Conservation (phyloP, 1,140 invertebrate genomes). For the Marisa cornuarietis region DNA sequence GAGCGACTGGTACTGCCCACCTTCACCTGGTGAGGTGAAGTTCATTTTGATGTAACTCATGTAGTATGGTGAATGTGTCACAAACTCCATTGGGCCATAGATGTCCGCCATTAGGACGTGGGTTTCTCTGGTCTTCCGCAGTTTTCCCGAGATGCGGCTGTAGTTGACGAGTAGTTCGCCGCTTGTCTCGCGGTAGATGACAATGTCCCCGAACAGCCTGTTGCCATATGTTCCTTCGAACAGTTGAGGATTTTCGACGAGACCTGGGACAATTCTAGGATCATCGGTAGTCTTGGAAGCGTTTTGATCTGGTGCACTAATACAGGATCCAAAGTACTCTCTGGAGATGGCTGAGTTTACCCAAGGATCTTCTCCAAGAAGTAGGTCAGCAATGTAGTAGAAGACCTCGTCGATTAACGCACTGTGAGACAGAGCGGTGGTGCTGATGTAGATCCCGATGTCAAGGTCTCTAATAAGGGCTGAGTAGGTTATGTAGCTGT, state of each 20-base stretch:
- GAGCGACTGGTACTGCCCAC: neutral
- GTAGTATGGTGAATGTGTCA: neutral
- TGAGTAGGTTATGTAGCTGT: too few relatives aligned
- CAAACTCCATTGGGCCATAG: neutral
- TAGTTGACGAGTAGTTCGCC: neutral
- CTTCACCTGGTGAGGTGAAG: neutral
- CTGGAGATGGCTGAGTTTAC: slow-evolving; percentile 27
- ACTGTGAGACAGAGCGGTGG: too few relatives aligned
- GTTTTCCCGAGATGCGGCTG: neutral
- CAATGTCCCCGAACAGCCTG: slow-evolving; percentile 7
- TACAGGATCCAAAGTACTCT: slow-evolving; percentile 28
- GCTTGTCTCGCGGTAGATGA: neutral
- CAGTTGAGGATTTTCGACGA: neutral
- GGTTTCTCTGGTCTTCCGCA: neutral
- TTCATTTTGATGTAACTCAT: neutral
- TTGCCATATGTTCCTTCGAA: neutral
- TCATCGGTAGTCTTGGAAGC: neutral
- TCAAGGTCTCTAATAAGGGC: too few relatives aligned
- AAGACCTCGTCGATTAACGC: neutral
- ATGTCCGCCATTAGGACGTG: neutral
- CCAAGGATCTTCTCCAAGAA: slow-evolving; percentile 38
- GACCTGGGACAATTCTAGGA: neutral
- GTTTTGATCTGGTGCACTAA: slow-evolving; percentile 5
- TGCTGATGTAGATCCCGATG: too few relatives aligned
- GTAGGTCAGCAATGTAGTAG: slow-evolving; percentile 28